Conservation (phyloP, 1,140 invertebrate genomes). For the Caerostris extrusa region DNA sequence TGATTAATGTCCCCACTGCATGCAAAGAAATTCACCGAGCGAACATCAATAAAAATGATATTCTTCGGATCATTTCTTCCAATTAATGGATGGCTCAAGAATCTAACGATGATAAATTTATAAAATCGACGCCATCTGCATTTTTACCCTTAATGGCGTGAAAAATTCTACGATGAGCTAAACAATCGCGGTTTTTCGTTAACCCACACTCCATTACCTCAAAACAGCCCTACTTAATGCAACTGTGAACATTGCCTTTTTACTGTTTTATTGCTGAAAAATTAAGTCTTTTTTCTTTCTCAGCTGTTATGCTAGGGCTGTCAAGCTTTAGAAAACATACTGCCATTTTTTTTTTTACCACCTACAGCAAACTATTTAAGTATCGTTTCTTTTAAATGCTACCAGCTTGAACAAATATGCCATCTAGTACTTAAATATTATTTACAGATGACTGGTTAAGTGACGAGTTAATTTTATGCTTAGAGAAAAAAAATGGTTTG, state of each 20-base stretch:
- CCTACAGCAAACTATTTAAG: not conserved
- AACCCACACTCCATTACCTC: slow-evolving; percentile 8
- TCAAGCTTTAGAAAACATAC: not conserved
- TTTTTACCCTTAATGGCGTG: slow-evolving; percentile 9
- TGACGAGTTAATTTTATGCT: not conserved
- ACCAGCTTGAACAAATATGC: not conserved
- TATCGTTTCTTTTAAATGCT: not conserved
- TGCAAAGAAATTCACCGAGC: slow-evolving; percentile 26
- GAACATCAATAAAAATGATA: slow-evolving; percentile 21
- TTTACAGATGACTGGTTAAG: not conserved
- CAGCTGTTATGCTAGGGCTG: not conserved
- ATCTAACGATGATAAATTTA: slow-evolving; percentile 31
- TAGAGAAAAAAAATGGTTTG: not conserved
- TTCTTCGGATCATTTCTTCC: slow-evolving; percentile 28
- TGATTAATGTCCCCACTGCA: not conserved
- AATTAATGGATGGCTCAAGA: slow-evolving; percentile 20
- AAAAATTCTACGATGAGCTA: slow-evolving; percentile 32
- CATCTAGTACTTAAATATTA: not conserved
- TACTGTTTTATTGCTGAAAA: slow-evolving; percentile 5
- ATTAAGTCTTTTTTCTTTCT: slow-evolving; percentile 25
- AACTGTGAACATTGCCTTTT: not conserved
- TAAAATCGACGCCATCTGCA: slow-evolving; percentile 38
- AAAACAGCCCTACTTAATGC: slow-evolving; percentile 29
- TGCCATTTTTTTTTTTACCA: not conserved
- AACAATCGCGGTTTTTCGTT: slow-evolving; percentile 15